Conservation (phyloP, 2,113 vertebrate species). For the Microcebus lehilahytsara region DNA sequence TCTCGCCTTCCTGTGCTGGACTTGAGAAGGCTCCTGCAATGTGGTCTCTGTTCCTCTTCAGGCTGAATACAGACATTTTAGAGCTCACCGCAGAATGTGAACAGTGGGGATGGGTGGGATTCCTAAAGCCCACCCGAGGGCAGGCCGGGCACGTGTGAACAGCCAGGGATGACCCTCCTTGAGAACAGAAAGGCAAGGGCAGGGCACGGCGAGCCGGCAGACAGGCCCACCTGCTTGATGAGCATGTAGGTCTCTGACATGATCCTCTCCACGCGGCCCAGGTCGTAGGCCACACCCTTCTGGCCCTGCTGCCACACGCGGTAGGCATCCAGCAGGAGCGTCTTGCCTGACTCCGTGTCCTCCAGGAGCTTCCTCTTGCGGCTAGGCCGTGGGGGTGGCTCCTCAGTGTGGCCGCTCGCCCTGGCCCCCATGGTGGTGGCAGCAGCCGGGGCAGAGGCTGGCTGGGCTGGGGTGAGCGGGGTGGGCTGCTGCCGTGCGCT, state of each 20-base stretch:
- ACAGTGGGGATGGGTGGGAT: neutral
- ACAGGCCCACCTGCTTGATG: conserved; percentile 92
- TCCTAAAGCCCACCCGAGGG: neutral
- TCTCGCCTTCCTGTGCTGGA: neutral
- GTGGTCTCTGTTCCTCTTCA: neutral
- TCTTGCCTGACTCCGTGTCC: conserved; percentile 93
- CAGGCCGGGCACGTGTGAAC: neutral
- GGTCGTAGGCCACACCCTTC: conserved; percentile 95
- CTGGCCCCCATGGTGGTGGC: conserved; percentile 63
- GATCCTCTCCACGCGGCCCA: conserved; percentile 96
- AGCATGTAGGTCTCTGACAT: conserved; percentile 99
- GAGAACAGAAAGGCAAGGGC: neutral
- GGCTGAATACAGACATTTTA: neutral
- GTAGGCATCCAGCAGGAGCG: conserved; percentile 95
- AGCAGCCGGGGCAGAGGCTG: neutral
- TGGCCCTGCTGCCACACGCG: conserved; percentile 99
- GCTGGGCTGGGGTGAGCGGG: conserved; percentile 75
- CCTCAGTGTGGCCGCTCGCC: conserved; percentile 73
- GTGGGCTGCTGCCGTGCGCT: conserved; percentile 86
- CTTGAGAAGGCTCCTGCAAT: neutral
- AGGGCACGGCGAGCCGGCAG: too few species aligned
- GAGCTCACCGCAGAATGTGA: neutral
- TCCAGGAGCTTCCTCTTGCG: conserved; percentile 81
- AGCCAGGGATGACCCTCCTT: neutral
- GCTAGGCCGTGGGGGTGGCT: conserved; percentile 83